phyloP scores from a whole-genome alignment of 2,888 invertebrate genomes.

The Exocentrus adspersus region DNA sequence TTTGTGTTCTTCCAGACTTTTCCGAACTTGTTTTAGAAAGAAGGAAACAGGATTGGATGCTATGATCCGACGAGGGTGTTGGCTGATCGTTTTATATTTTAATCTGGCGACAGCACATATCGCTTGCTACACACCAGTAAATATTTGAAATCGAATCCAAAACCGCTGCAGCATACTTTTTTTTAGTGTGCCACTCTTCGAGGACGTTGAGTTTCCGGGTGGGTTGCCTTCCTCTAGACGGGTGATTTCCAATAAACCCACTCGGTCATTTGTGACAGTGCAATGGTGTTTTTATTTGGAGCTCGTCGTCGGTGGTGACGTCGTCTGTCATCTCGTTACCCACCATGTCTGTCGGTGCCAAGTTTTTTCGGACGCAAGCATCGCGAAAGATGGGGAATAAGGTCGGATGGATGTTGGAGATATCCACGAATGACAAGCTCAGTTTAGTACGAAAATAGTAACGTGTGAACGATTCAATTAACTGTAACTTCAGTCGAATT shows the following conservation, averaged over 20 bases:
- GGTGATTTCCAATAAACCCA: constrained; percentile 17
- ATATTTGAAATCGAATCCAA: neutral
- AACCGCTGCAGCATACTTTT: neutral
- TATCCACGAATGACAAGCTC: too few relatives aligned
- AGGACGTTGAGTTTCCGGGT: constrained; percentile 13
- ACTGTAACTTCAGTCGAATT: too few relatives aligned
- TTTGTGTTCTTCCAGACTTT: too few relatives aligned
- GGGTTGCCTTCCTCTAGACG: constrained; percentile 17
- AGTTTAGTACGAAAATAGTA: too few relatives aligned
- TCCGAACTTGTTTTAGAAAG: too few relatives aligned
- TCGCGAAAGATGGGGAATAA: neutral
- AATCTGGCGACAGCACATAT: too few relatives aligned
- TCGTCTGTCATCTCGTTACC: neutral
- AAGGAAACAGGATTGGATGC: too few relatives aligned
- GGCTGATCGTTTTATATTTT: too few relatives aligned
- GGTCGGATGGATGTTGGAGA: neutral
- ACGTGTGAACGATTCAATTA: too few relatives aligned
- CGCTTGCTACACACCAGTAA: too few relatives aligned
- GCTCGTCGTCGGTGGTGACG: neutral
- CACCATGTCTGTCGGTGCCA: neutral
- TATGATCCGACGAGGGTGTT: too few relatives aligned
- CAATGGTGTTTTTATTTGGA: neutral
- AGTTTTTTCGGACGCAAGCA: constrained; percentile 4
- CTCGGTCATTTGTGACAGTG: constrained; percentile 20
- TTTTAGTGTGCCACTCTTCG: neutral